Percentiles rank a stretch among this genome's conserved stretches.
These are phyloP conservation scores for Epsilonema sp. DNA, from an alignment of 2,888 invertebrate species.

Conservation along the genomic window DNA sequence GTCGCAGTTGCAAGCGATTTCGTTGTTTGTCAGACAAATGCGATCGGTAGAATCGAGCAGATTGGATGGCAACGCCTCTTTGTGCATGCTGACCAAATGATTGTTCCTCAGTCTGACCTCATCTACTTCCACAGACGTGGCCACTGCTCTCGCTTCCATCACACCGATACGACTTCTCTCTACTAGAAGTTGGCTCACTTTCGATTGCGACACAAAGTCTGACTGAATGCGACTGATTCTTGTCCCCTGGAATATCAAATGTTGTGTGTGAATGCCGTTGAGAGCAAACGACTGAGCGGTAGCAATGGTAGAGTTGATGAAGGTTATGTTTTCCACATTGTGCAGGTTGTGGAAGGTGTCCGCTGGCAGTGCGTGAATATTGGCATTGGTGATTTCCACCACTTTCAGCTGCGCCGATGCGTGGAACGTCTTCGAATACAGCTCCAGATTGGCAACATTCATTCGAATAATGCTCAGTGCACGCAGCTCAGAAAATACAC, in stretches of 20 bases:
- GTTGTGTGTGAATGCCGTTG: background rate
- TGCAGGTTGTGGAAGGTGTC: background rate
- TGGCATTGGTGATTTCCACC: background rate
- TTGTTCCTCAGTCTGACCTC: too few species aligned
- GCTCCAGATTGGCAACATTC: background rate
- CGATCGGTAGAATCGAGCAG: background rate
- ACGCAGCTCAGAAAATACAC: too few species aligned
- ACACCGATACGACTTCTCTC: background rate
- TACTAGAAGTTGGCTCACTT: background rate
- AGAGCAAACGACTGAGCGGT: background rate
- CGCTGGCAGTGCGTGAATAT: background rate
- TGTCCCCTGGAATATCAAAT: background rate
- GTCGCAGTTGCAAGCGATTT: background rate
- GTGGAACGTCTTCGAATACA: background rate
- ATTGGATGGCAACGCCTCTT: background rate
- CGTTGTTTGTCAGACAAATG: background rate
- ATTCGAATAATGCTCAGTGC: background rate
- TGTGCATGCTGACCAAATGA: too few species aligned
- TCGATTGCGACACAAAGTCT: background rate
- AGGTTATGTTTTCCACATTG: background rate
- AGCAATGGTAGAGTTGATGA: background rate
- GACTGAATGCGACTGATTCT: background rate
- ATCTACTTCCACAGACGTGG: background rate
- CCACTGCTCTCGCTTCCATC: background rate
- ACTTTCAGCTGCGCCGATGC: background rate